Percentiles rank a stretch among this genome's conserved stretches.
phyloP scores from a whole-genome alignment of 2,113 vertebrate genomes.

The Anser cygnoides region DNA sequence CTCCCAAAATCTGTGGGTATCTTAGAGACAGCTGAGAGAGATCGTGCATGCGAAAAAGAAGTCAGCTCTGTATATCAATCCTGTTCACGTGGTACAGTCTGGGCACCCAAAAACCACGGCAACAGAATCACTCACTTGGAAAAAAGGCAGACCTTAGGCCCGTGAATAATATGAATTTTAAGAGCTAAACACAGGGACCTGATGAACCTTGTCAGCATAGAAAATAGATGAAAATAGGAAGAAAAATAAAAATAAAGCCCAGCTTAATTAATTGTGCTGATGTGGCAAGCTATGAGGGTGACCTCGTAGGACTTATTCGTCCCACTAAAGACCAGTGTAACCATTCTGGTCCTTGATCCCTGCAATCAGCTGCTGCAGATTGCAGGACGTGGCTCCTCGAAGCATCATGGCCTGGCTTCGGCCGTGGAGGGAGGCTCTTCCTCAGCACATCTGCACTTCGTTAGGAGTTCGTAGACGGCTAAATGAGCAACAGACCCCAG shows the following conservation, averaged over 20 bases:
- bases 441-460: constrained; percentile 20
- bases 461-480: constrained; percentile 60
- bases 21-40: neutral
- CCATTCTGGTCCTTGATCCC: rapidly evolving
- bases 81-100: neutral
- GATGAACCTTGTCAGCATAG: neutral
- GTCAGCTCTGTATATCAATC: neutral
- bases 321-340: neutral
- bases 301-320: neutral
- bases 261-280: neutral
- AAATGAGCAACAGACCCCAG: constrained; percentile 61
- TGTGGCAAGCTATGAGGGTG: neutral
- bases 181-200: neutral
- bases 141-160: neutral
- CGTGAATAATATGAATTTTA: neutral
- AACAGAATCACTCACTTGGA: rapidly evolving
- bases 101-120: neutral
- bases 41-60: neutral
- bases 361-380: rapidly evolving
- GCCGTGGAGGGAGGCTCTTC: neutral
- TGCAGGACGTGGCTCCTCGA: rapidly evolving
- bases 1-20: neutral
- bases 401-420: rapidly evolving
- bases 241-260: neutral
- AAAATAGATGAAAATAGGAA: neutral